phyloP scores from a whole-genome alignment of 2,888 invertebrate genomes.

The Pristionchus fissidentatus region DNA sequence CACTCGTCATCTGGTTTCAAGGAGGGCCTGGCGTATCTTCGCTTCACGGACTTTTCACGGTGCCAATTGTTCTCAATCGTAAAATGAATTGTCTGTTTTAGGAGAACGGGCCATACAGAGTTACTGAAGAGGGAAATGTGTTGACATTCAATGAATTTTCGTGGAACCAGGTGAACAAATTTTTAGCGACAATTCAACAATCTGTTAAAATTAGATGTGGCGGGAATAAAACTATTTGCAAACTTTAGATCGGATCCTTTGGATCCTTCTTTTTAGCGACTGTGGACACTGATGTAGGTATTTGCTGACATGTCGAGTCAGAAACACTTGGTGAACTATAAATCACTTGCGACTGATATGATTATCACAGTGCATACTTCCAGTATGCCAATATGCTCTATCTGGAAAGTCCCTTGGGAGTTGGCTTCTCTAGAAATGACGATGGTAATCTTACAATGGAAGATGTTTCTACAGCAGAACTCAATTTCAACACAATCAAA shows the following conservation, averaged over 20 bases:
- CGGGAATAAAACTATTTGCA: too few species aligned
- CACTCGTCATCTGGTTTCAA: background rate
- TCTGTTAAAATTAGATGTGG: too few species aligned
- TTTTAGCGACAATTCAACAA: too few species aligned
- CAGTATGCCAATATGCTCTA: constrained; percentile 79
- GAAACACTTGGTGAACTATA: too few species aligned
- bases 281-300: too few species aligned
- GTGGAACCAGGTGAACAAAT: too few species aligned
- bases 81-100: background rate
- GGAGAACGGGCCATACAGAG: background rate
- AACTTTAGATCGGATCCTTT: too few species aligned
- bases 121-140: background rate
- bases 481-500: constrained; percentile 77
- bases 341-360: too few species aligned
- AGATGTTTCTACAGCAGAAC: constrained; percentile 75
- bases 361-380: too few species aligned
- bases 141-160: background rate
- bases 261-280: too few species aligned
- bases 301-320: too few species aligned
- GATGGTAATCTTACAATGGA: constrained; percentile 75
- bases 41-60: background rate
- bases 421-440: constrained; percentile 78
- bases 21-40: constrained; percentile 5
- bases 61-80: background rate
- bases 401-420: constrained; percentile 79